phyloP scores from a whole-genome alignment of 1,140 invertebrate genomes.

The Hormaphis cornu region DNA sequence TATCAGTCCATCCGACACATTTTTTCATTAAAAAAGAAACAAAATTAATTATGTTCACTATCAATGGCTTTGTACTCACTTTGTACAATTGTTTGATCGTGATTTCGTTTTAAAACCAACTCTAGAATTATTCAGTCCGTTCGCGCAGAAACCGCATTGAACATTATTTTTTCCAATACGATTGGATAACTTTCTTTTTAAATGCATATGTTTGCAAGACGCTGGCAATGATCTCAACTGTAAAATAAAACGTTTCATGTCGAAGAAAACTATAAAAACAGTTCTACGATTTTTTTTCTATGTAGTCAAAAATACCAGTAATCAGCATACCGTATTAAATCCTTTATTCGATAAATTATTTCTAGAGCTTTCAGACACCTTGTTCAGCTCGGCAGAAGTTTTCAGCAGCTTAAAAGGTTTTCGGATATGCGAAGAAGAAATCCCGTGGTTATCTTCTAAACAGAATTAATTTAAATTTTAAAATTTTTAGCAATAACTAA shows the following conservation, averaged over 20 bases:
- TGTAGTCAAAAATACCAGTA: background rate
- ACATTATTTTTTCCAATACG: background rate
- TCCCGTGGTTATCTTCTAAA: background rate
- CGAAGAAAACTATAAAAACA: background rate
- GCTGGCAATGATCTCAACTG: background rate
- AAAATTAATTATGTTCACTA: too few species aligned
- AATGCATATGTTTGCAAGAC: background rate
- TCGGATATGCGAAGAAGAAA: background rate
- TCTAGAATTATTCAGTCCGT: background rate
- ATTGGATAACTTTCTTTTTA: background rate
- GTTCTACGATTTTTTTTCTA: too few species aligned
- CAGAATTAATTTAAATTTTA: background rate
- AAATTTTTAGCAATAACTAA: too few species aligned
- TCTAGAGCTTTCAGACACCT: background rate
- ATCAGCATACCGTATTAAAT: background rate
- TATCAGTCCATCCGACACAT: too few species aligned
- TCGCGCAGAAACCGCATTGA: background rate
- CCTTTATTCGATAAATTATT: background rate
- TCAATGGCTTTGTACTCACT: too few species aligned
- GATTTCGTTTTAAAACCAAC: background rate
- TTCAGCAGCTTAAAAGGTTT: conserved; percentile 5
- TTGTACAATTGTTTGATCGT: background rate
- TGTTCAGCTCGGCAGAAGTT: background rate
- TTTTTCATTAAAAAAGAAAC: too few species aligned
- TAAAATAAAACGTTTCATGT: background rate